Evolutionary conservation across 2,888 invertebrate genomes (phyloP), one percentile per base, ranked within the genome.

Genomic region (Xanthorhoe spadicearia): DNA sequence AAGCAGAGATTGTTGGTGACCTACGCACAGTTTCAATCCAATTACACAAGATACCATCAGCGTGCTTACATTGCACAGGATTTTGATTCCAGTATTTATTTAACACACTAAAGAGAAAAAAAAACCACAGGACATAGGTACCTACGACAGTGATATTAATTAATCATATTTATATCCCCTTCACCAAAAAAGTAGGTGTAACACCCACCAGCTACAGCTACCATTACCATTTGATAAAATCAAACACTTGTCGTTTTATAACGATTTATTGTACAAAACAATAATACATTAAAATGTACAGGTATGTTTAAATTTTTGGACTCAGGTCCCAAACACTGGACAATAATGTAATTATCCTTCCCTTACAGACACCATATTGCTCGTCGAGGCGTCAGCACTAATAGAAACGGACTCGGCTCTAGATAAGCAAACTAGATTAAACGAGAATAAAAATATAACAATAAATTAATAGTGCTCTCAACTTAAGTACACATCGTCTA

Each of bases 241-340:
- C 38, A 88, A 90, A 89, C 84, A 84, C 74, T 68, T 79, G 74
- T 89, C 85, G 88, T 93, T 93, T 92, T 93, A 92, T 93, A 93
- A 93, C 92, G 93, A 92, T 93, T 93, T 93, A 93, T 93, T 93
- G 92, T 93, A 93, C 91, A 93, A 93, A 93, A 93, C 93, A 93
- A 93, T 93, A 92, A 92, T 93, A 94, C 93, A 93, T 93, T 93
- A 93, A 93, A 93, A 93, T 93, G 93, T 93, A 93, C 93, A 93
- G 93, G 93, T 93, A 93, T 93, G 92, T 93, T 92, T 92, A 88
- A 90, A 88, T 88, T 90, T 89, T 88, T 89, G 92, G 93, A 92
- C 92, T 87, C 87, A 83, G 86, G 92, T 90, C 92, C 92, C 92
- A 91, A 93, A 93, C 90, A 89, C 87, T 90, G 92, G 92, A 92